Base-by-base conservation (phyloP, 2,888 invertebrate species). In the Andrena haemorrhoa region DNA sequence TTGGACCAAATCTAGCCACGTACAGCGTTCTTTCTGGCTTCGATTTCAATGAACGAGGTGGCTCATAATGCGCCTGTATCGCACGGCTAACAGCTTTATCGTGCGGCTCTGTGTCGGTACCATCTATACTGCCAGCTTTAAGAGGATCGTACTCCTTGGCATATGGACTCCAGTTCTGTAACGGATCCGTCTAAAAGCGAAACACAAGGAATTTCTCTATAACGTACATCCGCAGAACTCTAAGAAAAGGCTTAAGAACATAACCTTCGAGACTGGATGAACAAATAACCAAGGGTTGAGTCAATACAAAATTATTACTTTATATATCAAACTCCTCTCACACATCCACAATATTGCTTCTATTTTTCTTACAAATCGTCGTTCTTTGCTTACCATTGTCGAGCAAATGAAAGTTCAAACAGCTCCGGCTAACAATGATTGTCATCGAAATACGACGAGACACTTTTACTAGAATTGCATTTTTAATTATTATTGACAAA, bases 81-180 rank as follows among this genome's bases (percentile, higher is more conserved):
- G 98, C 98, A 87, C 98, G 94, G 16, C 96, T 92, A 26, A 98
- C 95, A 1, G 95, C 98, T 84, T 95, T 95, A 91, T 98, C 98
- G 89, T 98, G 98, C 0, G 98, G 97, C 75, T 96, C 96, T 0
- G 95, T 95, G 91, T 98, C 98, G 0, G 97, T 98, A 89, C 98
- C 97, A 94, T 98, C 98, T 65, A 98, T 98, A 75, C 98, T 98
- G 7, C 97, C 98, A 77, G 97, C 96, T 94, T 96, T 96, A 71
- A 98, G 94, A 0, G 98, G 97, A 93, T 98, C 96, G 91, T 98
- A 98, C 16, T 93, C 92, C 89, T 95, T 95, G 5, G 95, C 95
- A 88, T 94, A 95, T 65, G 95, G 94, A 33, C 94, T 94, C 96
- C 96, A 96, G 74, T 92, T 92, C 84, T 93, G 85, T n/a, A 79